phyloP scores from a whole-genome alignment of 2,888 invertebrate species.

The Hoplodrina ambigua region DNA sequence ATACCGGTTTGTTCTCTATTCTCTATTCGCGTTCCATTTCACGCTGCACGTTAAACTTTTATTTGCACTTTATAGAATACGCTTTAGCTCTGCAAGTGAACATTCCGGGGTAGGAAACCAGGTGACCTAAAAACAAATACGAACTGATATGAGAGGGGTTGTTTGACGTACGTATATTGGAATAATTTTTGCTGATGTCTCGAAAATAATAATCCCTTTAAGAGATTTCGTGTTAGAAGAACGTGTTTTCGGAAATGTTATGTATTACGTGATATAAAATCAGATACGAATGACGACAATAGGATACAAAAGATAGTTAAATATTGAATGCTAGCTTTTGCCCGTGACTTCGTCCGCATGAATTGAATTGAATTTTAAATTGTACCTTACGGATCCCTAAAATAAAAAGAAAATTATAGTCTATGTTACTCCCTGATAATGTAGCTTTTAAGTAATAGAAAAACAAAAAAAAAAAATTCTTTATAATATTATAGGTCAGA shows the following conservation, averaged over 20 bases:
- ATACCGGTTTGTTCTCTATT: constrained; percentile 12
- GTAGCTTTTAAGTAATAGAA: no score
- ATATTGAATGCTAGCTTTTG: no score
- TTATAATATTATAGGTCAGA: no score
- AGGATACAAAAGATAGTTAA: not conserved
- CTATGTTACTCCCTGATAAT: no score
- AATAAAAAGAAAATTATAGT: no score
- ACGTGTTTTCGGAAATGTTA: constrained; percentile 25
- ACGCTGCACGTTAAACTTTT: constrained; percentile 50
- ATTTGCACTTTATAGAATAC: constrained; percentile 48
- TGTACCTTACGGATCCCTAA: no score
- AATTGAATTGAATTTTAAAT: no score
- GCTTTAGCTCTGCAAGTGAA: constrained; percentile 45
- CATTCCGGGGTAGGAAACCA: constrained; percentile 48
- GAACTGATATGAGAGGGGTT: constrained; percentile 49
- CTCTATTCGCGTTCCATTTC: constrained; percentile 48
- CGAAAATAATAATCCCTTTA: constrained; percentile 36
- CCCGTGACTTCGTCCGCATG: no score
- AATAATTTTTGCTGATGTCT: constrained; percentile 43
- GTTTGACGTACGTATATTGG: constrained; percentile 41
- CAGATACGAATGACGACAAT: not conserved
- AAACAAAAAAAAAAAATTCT: no score
- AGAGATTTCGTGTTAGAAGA: constrained; percentile 22
- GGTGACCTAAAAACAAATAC: constrained; percentile 60
- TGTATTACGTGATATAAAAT: constrained; percentile 11